Evolutionary conservation across 1,140 invertebrate genomes (phyloP), one percentile per base, ranked within the genome.

Genomic region (Octopus sinensis): DNA sequence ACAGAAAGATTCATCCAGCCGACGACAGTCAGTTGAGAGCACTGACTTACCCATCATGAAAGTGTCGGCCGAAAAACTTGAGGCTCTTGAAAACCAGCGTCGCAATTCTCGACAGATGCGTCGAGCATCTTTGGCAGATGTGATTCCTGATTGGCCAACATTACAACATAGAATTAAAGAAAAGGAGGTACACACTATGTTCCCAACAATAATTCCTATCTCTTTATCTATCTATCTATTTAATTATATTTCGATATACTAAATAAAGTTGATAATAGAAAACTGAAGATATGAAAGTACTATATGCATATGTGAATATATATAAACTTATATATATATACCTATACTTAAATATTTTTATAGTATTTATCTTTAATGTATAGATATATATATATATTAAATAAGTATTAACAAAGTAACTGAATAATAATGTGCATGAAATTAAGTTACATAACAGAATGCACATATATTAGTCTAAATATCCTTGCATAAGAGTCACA

Each of bases 71-170:
- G 88, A 89, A 81, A 88, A 89, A 77, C 84, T 89, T 73, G 88
- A 89, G 79, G 87, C 86, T 53, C 80, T 89, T 80, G 88, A 89
- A 73, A 85, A 87, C 81, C 86, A 88, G 79, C 84, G 89, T 73
- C 84, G 89, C 76, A 88, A 87, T 81, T 91, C 92, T 52, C 88
- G 88, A 93, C 93, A 91, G 79, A 84, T 87, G 78, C 94, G 96
- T 93, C 94, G 96, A 92, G 94, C 94, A 88, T 97, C 96, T 85
- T 93, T 98, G 91, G 96, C 96, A 87, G 96, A 98, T 92, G 92
- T 97, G 92, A 98, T 98, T 91, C 96, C 96, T 87, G 96, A 97
- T 92, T 98, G 96, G 96, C 96, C 96, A 87, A 94, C 94, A 87
- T 94, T 98, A 87, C 95, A 97, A 92, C 88, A 91, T 79, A 86